These are phyloP conservation scores for Macropodus opercularis DNA, from an alignment of 2,797 vertebrate genomes.

Conservation along the genomic window DNA sequence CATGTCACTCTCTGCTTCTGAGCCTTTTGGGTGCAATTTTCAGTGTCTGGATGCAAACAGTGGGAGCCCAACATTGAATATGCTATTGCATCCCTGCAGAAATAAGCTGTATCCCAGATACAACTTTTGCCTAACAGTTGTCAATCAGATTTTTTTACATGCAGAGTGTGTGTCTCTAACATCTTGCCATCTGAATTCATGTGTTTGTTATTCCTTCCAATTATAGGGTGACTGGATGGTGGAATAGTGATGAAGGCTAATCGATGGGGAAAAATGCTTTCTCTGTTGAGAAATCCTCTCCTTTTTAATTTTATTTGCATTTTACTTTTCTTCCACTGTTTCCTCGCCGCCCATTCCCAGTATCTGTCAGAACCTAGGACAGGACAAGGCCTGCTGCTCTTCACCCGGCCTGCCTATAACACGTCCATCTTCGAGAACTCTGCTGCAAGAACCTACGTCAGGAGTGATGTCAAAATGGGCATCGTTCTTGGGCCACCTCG, in stretches of 20 bases:
- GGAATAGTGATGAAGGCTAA: conserved; percentile 89
- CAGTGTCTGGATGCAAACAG: conserved; percentile 47
- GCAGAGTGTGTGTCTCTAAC: conserved; percentile 15
- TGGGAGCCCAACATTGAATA: conserved; percentile 31
- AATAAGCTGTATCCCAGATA: conserved; percentile 37
- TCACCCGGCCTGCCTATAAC: conserved; percentile 90
- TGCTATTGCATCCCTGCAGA: conserved; percentile 42
- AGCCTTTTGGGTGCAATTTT: conserved; percentile 28
- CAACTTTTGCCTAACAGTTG: conserved; percentile 32
- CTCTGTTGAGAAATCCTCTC: conserved; percentile 76
- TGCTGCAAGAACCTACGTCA: conserved; percentile 89
- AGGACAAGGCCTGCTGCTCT: conserved; percentile 80
- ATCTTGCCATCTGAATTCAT: conserved; percentile 44
- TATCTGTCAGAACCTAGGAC: conserved; percentile 57
- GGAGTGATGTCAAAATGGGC: conserved; percentile 92
- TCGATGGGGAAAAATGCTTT: conserved; percentile 82
- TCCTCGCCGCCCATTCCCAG: conserved; percentile 60
- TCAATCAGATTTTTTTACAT: conserved; percentile 34
- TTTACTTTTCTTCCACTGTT: conserved; percentile 72
- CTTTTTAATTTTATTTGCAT: conserved; percentile 78
- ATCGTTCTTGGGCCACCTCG: conserved; percentile 81
- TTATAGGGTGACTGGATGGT: conserved; percentile 86
- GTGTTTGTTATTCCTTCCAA: conserved; percentile 58
- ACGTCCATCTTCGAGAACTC: conserved; percentile 94
- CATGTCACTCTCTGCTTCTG: conserved; percentile 23